Base-by-base conservation (phyloP, 1,140 invertebrate genomes). In the Bombus superbus region DNA sequence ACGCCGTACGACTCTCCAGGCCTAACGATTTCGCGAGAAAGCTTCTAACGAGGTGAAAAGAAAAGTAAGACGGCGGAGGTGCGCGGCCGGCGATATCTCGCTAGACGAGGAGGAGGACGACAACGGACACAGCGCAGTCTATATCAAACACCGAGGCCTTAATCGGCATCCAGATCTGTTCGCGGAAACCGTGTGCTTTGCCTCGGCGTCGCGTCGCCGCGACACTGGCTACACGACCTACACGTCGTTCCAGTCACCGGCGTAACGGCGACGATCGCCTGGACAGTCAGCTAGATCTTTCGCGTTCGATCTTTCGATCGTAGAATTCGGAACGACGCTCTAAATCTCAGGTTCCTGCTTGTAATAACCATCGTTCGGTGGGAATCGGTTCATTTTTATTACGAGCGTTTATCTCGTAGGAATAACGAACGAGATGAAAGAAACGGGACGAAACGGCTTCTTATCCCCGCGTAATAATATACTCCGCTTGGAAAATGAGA, bases 1-100 rank as follows among this genome's bases (percentile, higher is more conserved):
- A 35, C 62, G 62, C 44, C 28, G 74, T 71, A 73, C 53, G 68
- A 47, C 83, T 80, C n/a, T 71, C 2, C 28, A 5, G 47, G 44
- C 76, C 38, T 85, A 85, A 85, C 83, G 83, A 85, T 85, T 85
- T 40, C 83, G 77, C 83, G 83, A 62, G 83, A 80, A 85, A 79
- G 35, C 66, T 73, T 72, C 68, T 85, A 85, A 85, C 76, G 68
- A 85, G 83, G 57, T 44, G 83, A 85, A 77, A 72, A 85, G 83
- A 85, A 80, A 80, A 80, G 66, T 62, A 85, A 81, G 40, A 59
- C 68, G 40, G 44, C 38, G n/a, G 11, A n/a, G 25, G 40, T 9
- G 42, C 44, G 5, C 15, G n/a, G n/a, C 40, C 18, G 11, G 28
- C 15, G 82, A 69, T 78, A 57, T 71, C 64, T 35, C 38, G 62